A percentile compares a stretch with the other conserved stretches of the same genome.
Conservation (phyloP, 2,888 invertebrate species). For the Trachelus iudaicus region DNA sequence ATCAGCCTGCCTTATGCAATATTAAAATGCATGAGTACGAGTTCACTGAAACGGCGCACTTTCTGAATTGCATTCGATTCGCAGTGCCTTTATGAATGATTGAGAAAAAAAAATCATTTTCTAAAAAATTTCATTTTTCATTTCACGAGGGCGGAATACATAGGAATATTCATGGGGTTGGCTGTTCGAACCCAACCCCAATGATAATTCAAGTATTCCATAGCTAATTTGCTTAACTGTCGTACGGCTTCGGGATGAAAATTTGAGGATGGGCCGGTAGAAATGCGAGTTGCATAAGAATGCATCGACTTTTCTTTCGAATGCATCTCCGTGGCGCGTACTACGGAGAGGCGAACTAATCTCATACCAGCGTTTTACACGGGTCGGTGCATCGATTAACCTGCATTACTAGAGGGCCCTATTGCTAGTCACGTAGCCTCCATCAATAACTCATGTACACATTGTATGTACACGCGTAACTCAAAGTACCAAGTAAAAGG, state of each 20-base stretch:
- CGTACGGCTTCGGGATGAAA: not conserved
- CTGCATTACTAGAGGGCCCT: constrained; percentile 46
- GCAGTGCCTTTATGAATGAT: not conserved
- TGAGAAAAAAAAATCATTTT: not conserved
- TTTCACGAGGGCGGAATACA: not conserved
- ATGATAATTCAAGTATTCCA: not conserved
- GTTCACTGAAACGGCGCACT: not conserved
- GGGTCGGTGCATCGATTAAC: constrained; percentile 60
- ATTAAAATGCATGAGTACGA: not conserved
- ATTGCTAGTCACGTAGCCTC: constrained; percentile 42
- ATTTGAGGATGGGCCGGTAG: not conserved
- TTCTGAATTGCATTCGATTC: not conserved
- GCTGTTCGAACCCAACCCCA: not conserved
- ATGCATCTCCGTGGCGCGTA: constrained; percentile 14
- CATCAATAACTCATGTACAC: constrained; percentile 41
- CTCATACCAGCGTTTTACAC: constrained; percentile 46
- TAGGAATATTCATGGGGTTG: not conserved
- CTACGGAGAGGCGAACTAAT: constrained; percentile 2
- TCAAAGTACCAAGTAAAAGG: constrained; percentile 20
- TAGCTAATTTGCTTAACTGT: not conserved
- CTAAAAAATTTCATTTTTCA: not conserved
- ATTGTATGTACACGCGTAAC: constrained; percentile 15
- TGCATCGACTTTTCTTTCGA: constrained; percentile 18
- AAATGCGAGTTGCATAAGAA: constrained; percentile 27
- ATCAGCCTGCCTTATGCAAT: not conserved